Percentiles rank a stretch among this genome's conserved stretches.
phyloP scores from a whole-genome alignment of 2,888 invertebrate genomes.

The Brenthis daphne region DNA sequence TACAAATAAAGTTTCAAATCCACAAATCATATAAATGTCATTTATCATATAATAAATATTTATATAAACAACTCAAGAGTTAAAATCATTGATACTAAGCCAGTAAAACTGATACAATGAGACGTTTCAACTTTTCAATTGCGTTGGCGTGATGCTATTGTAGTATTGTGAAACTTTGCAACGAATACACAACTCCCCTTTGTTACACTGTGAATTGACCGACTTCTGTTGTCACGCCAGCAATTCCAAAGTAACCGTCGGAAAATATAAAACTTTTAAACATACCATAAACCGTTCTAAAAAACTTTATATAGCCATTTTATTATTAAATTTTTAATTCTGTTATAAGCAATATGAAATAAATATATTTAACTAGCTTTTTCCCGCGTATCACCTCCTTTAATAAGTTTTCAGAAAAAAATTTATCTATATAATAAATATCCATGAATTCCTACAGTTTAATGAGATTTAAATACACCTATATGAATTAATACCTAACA shows the following conservation, averaged over 20 bases:
- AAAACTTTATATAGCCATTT: too few relatives aligned
- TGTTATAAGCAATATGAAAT: too few relatives aligned
- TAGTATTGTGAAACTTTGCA: constrained; percentile 25
- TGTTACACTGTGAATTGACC: constrained; percentile 25
- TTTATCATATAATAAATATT: not conserved
- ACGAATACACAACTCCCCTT: constrained; percentile 27
- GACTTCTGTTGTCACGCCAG: constrained; percentile 28
- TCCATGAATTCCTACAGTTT: too few relatives aligned
- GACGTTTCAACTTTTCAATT: constrained; percentile 25
- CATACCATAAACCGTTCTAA: not conserved
- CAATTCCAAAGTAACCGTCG: constrained; percentile 2
- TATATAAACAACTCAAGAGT: constrained; percentile 6
- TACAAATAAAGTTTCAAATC: too few relatives aligned
- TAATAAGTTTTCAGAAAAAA: too few relatives aligned
- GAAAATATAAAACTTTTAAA: constrained; percentile 15
- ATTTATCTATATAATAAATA: too few relatives aligned
- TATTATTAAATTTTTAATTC: too few relatives aligned
- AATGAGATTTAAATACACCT: too few relatives aligned
- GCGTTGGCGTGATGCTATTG: constrained; percentile 19
- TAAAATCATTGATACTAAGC: constrained; percentile 11
- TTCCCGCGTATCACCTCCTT: too few relatives aligned
- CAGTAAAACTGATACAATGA: constrained; percentile 12
- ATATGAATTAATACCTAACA: too few relatives aligned
- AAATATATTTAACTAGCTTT: too few relatives aligned
- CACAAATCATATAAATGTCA: too few relatives aligned